Base-by-base conservation (phyloP, 2,888 invertebrate genomes). In the Nymphalis polychloros region DNA sequence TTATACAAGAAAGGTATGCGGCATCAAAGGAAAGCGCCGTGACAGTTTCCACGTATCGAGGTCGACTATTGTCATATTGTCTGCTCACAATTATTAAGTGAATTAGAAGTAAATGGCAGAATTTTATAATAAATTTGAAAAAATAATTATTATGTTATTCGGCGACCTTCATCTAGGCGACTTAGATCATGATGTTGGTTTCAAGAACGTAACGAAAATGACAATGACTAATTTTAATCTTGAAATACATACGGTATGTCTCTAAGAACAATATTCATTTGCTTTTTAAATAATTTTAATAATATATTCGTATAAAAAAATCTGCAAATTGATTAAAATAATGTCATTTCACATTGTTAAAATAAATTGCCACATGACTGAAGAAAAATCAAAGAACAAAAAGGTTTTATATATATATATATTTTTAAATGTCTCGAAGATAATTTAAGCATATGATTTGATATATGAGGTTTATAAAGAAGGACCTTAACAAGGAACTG, bases 31-130 rank as follows among this genome's bases (percentile, higher is more conserved):
- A 91, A 90, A 91, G 91, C 85, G 75, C 78, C 80, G 91, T 90
- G 86, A 90, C 83, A 85, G 91, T 92, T 92, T 90, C 90, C 91
- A 91, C 90, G 88, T 71, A 73, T 70, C 81, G 88, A 80, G 89
- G 89, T 88, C 90, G 84, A 59, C 81, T 75, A 88, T 89, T 90
- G 89, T 88, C 76, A 79, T 84, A 88, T 88, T 88, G 86, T 87
- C 78, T 84, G 78, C 76, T 72, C 78, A 66, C 61, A 84, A 84
- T 84, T 82, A 78, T 74, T 70, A 67, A 72, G 59, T 73, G 59
- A 75, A 75, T 75, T 74, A 73, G 57, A 66, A 16, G 62, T 59
- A 66, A 65, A 62, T 65, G 53, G 60, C 59, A 67, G 67, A 48
- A 60, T 27, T 31, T 16, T 49, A 49, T 49, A 49, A 41, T 49